Base-by-base conservation (phyloP, 2,888 invertebrate species). In the Cheilosia impressa region DNA sequence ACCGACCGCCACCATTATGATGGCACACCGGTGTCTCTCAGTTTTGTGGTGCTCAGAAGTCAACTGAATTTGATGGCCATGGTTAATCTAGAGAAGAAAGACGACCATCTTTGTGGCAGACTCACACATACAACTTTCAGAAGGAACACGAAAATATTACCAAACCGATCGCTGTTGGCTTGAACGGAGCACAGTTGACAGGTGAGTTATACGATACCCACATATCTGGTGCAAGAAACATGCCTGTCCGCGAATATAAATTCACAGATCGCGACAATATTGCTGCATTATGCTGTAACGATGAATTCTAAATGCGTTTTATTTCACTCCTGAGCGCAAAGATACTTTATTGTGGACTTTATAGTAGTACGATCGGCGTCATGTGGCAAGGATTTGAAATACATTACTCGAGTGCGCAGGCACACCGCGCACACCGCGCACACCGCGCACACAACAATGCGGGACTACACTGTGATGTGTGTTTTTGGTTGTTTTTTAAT, bases 201-300 rank as follows among this genome's bases (percentile, higher is more conserved):
- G 85, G 76, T 85, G 85, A 85, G 85, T 81, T 85, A 85, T 85
- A 85, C 85, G 85, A 85, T 85, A 73, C 85, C 85, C 85, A 85
- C 85, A 85, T 85, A 85, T 81, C 76, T 85, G 85, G 85, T 85
- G 85, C 85, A 81, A 80, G 81, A 73, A 80, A 85, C 80, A 85
- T 85, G 85, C 62, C 72, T 57, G 72, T 72, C 85, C 55, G 62
- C 57, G 71, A 76, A 81, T 81, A 81, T 81, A 85, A 85, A 81
- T 85, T 85, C 72, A 76, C 76, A 72, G 66, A 85, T 85, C 85
- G 85, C 85, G 81, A 85, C 85, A 85, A 81, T 85, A 85, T 85
- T 85, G 81, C 81, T 58, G 68, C 85, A 85, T 85, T 76, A 80
- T 85, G 76, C 63, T 80, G 63, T 66, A 68, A 50, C 81, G 62